These are phyloP conservation scores for Ciconia nigra DNA, from an alignment of 2,797 vertebrate genomes.

Conservation along the genomic window DNA sequence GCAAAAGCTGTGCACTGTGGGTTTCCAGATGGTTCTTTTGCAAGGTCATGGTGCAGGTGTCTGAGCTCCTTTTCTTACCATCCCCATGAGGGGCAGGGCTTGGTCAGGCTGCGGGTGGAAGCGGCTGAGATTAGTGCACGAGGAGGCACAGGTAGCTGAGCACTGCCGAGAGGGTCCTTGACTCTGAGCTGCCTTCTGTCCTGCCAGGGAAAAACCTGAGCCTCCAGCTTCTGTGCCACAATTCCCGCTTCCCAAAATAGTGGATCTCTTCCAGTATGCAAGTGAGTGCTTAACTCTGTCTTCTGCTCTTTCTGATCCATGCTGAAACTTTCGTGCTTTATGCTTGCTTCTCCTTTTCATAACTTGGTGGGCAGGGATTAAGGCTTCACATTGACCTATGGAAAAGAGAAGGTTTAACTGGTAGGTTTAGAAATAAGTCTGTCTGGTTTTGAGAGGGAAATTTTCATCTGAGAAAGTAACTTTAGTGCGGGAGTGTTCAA, in stretches of 20 bases:
- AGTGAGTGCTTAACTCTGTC: background rate
- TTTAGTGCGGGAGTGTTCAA: background rate
- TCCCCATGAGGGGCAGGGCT: background rate
- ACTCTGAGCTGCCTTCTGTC: background rate
- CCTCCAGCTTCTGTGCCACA: background rate
- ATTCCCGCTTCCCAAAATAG: fast-evolving
- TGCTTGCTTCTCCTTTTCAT: background rate
- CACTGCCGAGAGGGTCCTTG: background rate
- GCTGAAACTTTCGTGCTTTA: background rate
- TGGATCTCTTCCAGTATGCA: fast-evolving
- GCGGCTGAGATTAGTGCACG: background rate
- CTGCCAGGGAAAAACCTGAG: background rate
- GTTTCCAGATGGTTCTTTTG: background rate
- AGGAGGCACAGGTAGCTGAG: background rate
- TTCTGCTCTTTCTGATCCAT: fast-evolving
- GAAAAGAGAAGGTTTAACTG: background rate
- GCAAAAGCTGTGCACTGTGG: fast-evolving
- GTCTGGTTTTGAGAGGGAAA: background rate
- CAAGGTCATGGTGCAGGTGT: background rate
- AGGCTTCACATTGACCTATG: background rate
- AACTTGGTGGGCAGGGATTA: background rate
- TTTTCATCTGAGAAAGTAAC: background rate
- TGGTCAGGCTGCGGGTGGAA: background rate
- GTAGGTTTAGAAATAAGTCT: background rate
- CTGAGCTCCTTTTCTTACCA: background rate